Evolutionary conservation across 2,797 vertebrate species (phyloP).

Genomic region (Taeniopygia guttata): DNA sequence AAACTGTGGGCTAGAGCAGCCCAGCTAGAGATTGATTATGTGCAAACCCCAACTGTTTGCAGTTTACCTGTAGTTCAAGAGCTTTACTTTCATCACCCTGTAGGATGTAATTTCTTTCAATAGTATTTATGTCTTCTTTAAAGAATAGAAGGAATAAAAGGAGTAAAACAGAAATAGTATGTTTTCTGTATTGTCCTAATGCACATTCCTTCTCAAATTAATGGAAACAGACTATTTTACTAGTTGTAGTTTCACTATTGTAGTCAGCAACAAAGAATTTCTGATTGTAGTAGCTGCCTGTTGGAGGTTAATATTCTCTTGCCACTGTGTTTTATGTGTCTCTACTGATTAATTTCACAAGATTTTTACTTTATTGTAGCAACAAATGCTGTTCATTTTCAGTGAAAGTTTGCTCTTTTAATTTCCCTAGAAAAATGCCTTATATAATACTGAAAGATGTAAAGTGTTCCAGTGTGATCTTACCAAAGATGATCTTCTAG

Average conservation of each 20-base stretch:
- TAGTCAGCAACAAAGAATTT: not conserved
- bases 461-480: constrained; percentile 93
- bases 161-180: not conserved
- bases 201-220: not conserved
- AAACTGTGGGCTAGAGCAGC: not conserved
- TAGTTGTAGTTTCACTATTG: not conserved
- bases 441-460: constrained; percentile 83
- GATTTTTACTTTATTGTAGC: not conserved
- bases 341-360: not conserved
- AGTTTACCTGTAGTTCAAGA: not conserved
- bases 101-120: not conserved
- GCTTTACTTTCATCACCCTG: not conserved
- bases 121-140: not conserved
- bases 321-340: not conserved
- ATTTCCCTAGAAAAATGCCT: constrained; percentile 82
- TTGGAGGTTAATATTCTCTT: not conserved
- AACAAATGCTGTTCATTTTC: not conserved
- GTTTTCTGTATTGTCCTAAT: not conserved
- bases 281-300: not conserved
- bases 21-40: not conserved
- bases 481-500: constrained; percentile 85
- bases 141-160: not conserved
- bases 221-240: not conserved
- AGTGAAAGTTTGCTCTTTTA: not conserved
- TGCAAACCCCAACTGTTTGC: not conserved